Percentiles rank a stretch among this genome's conserved stretches.
Conservation (phyloP, 2,797 vertebrate genomes). For the Enteromius paludinosus region DNA sequence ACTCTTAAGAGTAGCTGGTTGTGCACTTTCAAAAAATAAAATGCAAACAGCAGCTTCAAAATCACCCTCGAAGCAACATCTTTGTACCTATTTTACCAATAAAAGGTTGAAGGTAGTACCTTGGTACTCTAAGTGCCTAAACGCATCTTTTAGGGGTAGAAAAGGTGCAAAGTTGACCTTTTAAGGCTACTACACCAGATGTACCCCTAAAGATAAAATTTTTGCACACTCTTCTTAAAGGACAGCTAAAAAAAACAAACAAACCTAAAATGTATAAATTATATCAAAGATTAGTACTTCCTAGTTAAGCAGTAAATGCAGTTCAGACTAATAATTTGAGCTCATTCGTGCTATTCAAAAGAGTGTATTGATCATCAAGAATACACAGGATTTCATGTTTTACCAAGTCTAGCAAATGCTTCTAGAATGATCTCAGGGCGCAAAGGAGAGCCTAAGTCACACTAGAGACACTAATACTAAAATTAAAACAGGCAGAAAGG, state of each 20-base stretch:
- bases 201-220: neutral
- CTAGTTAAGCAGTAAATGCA: neutral
- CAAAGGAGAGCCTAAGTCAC: neutral
- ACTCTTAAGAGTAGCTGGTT: neutral
- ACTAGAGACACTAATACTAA: constrained; percentile 36
- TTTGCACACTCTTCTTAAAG: neutral
- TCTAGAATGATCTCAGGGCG: neutral
- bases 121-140: neutral
- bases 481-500: constrained; percentile 44
- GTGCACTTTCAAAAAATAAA: neutral
- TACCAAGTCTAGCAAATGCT: neutral
- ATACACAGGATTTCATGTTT: neutral
- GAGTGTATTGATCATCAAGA: neutral
- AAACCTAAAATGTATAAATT: neutral
- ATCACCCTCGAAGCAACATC: neutral
- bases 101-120: neutral
- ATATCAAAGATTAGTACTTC: neutral
- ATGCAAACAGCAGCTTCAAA: neutral
- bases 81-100: too few species aligned
- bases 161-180: neutral
- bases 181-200: neutral
- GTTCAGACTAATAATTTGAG: neutral
- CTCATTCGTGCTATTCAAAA: neutral
- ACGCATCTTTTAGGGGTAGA: neutral
- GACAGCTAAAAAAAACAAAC: neutral